Evolutionary conservation across 2,113 vertebrate species (phyloP).

Genomic region (Anguilla rostrata): DNA sequence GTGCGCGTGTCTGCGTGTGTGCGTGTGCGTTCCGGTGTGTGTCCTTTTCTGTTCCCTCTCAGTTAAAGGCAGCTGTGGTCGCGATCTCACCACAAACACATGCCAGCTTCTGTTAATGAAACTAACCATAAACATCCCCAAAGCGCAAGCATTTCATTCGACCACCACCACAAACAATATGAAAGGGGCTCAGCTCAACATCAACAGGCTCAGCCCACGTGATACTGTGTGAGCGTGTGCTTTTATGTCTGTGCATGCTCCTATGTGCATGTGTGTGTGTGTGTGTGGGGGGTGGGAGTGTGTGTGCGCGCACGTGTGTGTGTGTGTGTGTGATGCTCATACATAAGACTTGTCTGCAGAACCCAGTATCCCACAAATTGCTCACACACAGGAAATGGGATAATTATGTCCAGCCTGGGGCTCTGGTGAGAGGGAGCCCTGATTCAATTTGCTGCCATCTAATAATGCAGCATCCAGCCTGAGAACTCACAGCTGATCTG

Average conservation of each 20-base stretch:
- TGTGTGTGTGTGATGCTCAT: not conserved
- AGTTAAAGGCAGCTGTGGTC: not conserved
- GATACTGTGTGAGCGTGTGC: not conserved
- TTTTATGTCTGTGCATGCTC: not conserved
- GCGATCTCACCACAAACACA: not conserved
- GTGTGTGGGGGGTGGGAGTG: no score
- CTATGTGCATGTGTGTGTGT: not conserved
- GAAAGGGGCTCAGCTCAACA: not conserved
- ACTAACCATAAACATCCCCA: conserved; percentile 2
- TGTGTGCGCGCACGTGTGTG: no score
- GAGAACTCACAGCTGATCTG: not conserved
- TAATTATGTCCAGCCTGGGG: not conserved
- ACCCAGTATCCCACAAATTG: not conserved
- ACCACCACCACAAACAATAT: not conserved
- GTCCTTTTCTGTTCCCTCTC: not conserved
- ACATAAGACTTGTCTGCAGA: not conserved
- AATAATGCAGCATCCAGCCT: not conserved
- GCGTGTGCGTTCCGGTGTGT: not conserved
- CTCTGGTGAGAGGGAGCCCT: not conserved
- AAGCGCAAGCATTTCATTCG: not conserved
- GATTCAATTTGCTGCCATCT: not conserved
- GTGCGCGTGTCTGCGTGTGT: not conserved
- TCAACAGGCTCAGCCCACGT: not conserved
- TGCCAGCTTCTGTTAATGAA: not conserved
- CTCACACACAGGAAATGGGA: conserved; percentile 9